phyloP scores from a whole-genome alignment of 1,140 invertebrate species.

The Ceratina australensis region DNA sequence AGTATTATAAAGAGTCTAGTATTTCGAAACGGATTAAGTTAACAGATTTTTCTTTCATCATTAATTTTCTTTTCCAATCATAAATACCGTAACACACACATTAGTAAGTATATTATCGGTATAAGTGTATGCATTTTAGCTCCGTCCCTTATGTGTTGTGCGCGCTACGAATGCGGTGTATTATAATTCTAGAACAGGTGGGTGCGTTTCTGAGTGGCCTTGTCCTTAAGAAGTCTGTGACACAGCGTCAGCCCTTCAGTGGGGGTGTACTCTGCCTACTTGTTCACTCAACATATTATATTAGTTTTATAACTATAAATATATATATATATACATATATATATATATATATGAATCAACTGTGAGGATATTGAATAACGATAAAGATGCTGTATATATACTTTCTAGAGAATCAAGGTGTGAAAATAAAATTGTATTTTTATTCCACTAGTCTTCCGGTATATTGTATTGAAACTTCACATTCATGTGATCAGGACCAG shows the following conservation, averaged over 20 bases:
- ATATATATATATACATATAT: constrained; percentile 66
- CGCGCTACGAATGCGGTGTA: constrained; percentile 59
- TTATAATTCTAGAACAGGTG: constrained; percentile 56
- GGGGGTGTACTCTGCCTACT: constrained; percentile 72
- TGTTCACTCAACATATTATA: constrained; percentile 73
- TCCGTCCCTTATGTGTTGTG: constrained; percentile 72
- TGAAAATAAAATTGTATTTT: constrained; percentile 80
- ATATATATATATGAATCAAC: constrained; percentile 60
- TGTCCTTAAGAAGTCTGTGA: constrained; percentile 73
- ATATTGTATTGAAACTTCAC: constrained; percentile 32
- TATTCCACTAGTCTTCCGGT: constrained; percentile 72
- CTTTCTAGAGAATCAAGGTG: constrained; percentile 78
- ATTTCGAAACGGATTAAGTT: constrained; percentile 20
- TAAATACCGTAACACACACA: constrained; percentile 32
- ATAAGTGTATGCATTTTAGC: constrained; percentile 68
- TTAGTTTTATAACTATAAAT: constrained; percentile 66
- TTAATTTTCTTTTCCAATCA: constrained; percentile 19
- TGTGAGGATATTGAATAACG: constrained; percentile 70
- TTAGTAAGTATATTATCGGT: constrained; percentile 49
- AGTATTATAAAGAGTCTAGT: constrained; percentile 31
- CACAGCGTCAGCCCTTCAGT: constrained; percentile 75
- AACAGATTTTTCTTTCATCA: constrained; percentile 16
- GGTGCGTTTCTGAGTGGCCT: constrained; percentile 72
- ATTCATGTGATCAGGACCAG: too few relatives aligned
- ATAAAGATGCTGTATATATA: constrained; percentile 79